Conservation (phyloP, 2,888 invertebrate genomes). For the Tholera decimalis region DNA sequence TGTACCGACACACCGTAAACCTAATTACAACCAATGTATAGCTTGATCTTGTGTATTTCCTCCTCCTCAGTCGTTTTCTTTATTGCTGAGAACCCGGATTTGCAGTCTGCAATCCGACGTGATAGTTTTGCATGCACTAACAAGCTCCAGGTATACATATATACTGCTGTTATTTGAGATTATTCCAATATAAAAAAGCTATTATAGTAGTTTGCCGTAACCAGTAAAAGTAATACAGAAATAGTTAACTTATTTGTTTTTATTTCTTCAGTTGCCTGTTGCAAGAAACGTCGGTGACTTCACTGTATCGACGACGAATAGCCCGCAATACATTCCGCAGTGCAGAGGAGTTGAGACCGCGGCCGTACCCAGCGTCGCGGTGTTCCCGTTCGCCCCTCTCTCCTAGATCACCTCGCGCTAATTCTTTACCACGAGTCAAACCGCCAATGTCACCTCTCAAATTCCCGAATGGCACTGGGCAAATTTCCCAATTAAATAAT, state of each 20-base stretch:
- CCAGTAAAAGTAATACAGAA: background rate
- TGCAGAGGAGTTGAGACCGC: slow-evolving; percentile 82
- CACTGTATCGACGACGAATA: slow-evolving; percentile 81
- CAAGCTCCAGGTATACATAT: slow-evolving; percentile 15
- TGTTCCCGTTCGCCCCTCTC: slow-evolving; percentile 69
- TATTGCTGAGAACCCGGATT: slow-evolving; percentile 10
- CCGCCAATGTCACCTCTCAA: slow-evolving; percentile 78
- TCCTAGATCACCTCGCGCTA: slow-evolving; percentile 75
- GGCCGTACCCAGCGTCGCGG: slow-evolving; percentile 76
- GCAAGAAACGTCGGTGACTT: slow-evolving; percentile 82
- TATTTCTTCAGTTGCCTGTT: slow-evolving; percentile 80
- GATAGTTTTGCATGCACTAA: slow-evolving; percentile 10
- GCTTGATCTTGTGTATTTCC: slow-evolving; percentile 30
- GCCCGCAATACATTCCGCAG: slow-evolving; percentile 82
- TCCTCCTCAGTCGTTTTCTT: slow-evolving; percentile 42
- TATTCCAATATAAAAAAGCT: slow-evolving; percentile 13
- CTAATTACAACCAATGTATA: slow-evolving; percentile 8
- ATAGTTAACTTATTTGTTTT: slow-evolving; percentile 4
- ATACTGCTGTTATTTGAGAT: slow-evolving; percentile 21
- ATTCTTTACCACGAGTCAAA: slow-evolving; percentile 78
- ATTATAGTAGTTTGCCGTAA: background rate
- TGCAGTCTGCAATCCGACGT: slow-evolving; percentile 4
- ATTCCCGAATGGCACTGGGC: slow-evolving; percentile 69
- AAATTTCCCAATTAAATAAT: slow-evolving; percentile 50
- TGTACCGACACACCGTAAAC: background rate